Evolutionary conservation across 2,888 invertebrate species (phyloP).

Genomic region (Crossocerus cetratus): DNA sequence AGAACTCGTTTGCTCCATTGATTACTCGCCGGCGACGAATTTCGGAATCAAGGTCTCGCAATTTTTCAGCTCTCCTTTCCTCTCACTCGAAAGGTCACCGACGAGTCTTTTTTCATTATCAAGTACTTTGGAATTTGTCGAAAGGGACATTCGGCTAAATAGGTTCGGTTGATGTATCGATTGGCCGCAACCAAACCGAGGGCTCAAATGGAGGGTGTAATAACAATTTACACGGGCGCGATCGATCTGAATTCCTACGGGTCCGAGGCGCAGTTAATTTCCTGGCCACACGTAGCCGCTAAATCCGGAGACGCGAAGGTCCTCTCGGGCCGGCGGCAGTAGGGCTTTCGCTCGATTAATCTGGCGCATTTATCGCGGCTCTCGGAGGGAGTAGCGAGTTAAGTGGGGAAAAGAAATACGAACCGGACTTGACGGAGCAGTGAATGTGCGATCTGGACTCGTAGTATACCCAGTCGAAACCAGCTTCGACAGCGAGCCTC

Average conservation of each 20-base stretch:
- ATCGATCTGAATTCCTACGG: neutral
- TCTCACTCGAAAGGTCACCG: too few species aligned
- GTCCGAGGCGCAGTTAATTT: constrained; percentile 10
- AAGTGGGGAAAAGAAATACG: constrained; percentile 64
- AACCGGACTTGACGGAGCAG: constrained; percentile 98
- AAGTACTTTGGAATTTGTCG: too few species aligned
- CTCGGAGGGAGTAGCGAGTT: neutral
- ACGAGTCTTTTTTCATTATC: too few species aligned
- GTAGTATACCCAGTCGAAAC: constrained; percentile 99
- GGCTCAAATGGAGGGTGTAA: constrained; percentile 14
- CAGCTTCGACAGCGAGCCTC: constrained; percentile 95
- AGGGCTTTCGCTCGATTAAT: neutral
- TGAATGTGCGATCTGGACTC: constrained; percentile 96
- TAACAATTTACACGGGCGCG: constrained; percentile 24
- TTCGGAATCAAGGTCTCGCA: neutral
- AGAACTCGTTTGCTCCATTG: constrained; percentile 31
- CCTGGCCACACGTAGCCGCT: neutral
- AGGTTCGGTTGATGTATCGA: too few species aligned
- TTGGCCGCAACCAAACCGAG: too few species aligned
- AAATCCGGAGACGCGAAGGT: too few species aligned
- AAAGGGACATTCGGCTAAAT: too few species aligned
- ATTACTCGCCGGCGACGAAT: constrained; percentile 23
- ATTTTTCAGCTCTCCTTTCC: too few species aligned
- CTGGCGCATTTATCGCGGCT: neutral
- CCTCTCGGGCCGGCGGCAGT: too few species aligned